A percentile compares a stretch with the other conserved stretches of the same genome.
These are phyloP conservation scores for Parambassis ranga DNA, from an alignment of 2,797 vertebrate genomes.

Conservation along the genomic window DNA sequence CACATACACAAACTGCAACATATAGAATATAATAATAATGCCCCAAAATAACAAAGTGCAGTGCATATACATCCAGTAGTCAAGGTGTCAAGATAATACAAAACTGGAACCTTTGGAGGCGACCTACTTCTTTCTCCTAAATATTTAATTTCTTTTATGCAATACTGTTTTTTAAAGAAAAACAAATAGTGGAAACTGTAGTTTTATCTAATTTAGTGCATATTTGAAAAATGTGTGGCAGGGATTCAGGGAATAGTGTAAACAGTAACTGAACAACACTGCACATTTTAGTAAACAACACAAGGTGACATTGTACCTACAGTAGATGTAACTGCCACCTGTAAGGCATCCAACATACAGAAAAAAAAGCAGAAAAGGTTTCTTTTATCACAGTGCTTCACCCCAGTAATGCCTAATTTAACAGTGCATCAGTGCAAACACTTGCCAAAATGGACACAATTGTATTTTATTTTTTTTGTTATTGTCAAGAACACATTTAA, in stretches of 20 bases:
- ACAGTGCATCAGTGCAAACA: slow-evolving; percentile 55
- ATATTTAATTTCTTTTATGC: slow-evolving; percentile 2
- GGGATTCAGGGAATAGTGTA: background rate
- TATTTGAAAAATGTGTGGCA: background rate
- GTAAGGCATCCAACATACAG: slow-evolving; percentile 4
- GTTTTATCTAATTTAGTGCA: background rate
- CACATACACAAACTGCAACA: slow-evolving; percentile 46
- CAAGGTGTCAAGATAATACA: slow-evolving; percentile 19
- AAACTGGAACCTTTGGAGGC: slow-evolving; percentile 18
- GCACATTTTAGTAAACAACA: slow-evolving; percentile 19
- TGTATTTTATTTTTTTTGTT: background rate
- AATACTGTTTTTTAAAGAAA: slow-evolving; percentile 22
- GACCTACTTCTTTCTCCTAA: slow-evolving; percentile 18
- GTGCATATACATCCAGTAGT: slow-evolving; percentile 24
- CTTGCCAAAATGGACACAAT: slow-evolving; percentile 21
- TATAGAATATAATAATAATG: slow-evolving; percentile 52
- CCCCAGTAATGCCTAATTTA: slow-evolving; percentile 16
- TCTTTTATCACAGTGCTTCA: slow-evolving; percentile 8
- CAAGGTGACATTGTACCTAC: slow-evolving; percentile 13
- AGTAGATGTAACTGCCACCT: background rate
- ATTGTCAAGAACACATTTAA: no score
- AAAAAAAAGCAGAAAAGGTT: slow-evolving; percentile 10
- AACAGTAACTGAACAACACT: slow-evolving; percentile 20
- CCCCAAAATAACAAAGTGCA: slow-evolving; percentile 58
- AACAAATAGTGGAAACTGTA: no score